Evolutionary conservation across 2,113 vertebrate genomes (phyloP).

Genomic region (Callopanchax toddi): DNA sequence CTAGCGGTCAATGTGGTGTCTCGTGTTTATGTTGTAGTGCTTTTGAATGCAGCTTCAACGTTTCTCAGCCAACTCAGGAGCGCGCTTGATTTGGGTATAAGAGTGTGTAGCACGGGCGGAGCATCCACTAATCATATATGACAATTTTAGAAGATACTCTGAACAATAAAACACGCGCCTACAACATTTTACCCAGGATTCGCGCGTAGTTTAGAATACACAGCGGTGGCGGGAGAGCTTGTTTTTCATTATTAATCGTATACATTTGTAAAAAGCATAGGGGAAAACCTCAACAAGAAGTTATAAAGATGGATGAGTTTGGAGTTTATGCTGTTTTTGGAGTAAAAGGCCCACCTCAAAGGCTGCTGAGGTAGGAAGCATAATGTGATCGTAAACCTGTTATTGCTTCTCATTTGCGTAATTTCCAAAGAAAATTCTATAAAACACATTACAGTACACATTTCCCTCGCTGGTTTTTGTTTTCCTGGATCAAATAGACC

Average conservation of each 20-base stretch:
- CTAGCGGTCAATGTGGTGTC: too few relatives aligned
- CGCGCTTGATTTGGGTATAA: accelerated
- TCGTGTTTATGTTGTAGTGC: too few relatives aligned
- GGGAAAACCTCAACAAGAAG: neutral
- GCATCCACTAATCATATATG: accelerated
- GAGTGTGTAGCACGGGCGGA: neutral
- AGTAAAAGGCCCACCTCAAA: constrained; percentile 67
- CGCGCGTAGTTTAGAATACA: constrained; percentile 48
- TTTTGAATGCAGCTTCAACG: constrained; percentile 43
- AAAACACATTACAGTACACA: neutral
- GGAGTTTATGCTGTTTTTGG: constrained; percentile 76
- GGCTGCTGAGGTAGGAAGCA: constrained; percentile 66
- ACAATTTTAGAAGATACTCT: accelerated
- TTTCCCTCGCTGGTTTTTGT: accelerated
- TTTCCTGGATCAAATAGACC: too few relatives aligned
- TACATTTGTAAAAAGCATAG: neutral
- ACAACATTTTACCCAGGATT: neutral
- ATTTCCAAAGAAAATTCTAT: neutral
- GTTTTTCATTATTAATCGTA: neutral
- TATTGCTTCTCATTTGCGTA: constrained; percentile 1
- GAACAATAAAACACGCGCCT: constrained; percentile 25
- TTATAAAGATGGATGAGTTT: constrained; percentile 71
- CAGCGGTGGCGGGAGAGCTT: constrained; percentile 61
- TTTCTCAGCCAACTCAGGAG: accelerated
- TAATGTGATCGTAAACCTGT: neutral